A percentile compares a stretch with the other conserved stretches of the same genome.
phyloP scores from a whole-genome alignment of 1,140 invertebrate genomes.

The Zaprionus vittiger region DNA sequence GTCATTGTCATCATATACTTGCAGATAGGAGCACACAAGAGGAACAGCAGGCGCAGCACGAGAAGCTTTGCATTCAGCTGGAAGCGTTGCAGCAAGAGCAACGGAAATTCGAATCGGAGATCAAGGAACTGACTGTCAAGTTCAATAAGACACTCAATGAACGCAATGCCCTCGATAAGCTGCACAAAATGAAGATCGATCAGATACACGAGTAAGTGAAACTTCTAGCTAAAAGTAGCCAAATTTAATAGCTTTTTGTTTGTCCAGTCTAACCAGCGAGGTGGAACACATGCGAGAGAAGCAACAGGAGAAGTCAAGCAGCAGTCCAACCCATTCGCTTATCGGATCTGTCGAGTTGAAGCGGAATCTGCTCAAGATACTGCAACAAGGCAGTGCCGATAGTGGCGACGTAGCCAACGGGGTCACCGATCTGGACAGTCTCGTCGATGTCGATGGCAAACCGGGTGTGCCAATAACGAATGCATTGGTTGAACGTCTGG shows the following conservation, averaged over 20 bases:
- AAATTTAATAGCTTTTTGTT: background rate
- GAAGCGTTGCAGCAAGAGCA: conserved; percentile 65
- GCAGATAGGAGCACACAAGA: conserved; percentile 75
- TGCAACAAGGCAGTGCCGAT: conserved; percentile 64
- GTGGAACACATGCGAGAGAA: conserved; percentile 70
- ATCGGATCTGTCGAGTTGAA: conserved; percentile 66
- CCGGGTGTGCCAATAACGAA: conserved; percentile 60
- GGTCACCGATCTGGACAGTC: conserved; percentile 69
- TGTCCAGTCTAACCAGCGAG: conserved; percentile 63
- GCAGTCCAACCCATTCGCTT: conserved; percentile 7
- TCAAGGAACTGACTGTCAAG: conserved; percentile 68
- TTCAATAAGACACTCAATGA: conserved; percentile 69
- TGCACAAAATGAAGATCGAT: conserved; percentile 82
- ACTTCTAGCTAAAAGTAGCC: background rate
- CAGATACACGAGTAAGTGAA: conserved; percentile 66
- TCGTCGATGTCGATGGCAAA: conserved; percentile 63
- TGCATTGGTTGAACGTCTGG: conserved; percentile 68
- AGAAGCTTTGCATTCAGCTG: conserved; percentile 63
- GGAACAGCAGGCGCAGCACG: conserved; percentile 67
- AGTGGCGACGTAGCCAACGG: conserved; percentile 40
- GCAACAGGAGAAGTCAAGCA: conserved; percentile 38
- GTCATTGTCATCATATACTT: background rate
- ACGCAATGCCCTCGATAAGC: conserved; percentile 74
- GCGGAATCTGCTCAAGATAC: conserved; percentile 73
- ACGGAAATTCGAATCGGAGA: conserved; percentile 58